phyloP scores from a whole-genome alignment of 2,888 invertebrate genomes.

The Cheilosia variabilis region DNA sequence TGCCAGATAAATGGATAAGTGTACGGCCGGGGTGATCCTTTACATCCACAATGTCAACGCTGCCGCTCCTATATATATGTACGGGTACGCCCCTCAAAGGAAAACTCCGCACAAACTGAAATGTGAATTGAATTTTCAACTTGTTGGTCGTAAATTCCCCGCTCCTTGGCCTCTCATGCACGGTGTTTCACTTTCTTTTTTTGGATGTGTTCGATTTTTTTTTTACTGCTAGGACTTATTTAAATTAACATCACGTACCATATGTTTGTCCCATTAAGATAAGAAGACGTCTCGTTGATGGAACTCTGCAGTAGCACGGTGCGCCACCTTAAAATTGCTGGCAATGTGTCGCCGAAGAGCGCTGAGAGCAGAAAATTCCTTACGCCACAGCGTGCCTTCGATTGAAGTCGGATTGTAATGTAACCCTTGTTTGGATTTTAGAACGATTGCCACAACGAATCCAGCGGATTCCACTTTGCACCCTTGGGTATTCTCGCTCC shows the following conservation, averaged over 20 bases:
- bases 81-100: neutral
- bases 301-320: constrained; percentile 28
- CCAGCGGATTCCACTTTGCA: constrained; percentile 26
- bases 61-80: neutral
- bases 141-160: constrained; percentile 68
- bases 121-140: constrained; percentile 75
- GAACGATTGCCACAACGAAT: constrained; percentile 68
- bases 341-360: constrained; percentile 57
- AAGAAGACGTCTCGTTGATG: constrained; percentile 61
- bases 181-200: constrained; percentile 8
- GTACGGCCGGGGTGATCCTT: constrained; percentile 56
- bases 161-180: constrained; percentile 16
- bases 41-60: constrained; percentile 60
- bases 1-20: constrained; percentile 74
- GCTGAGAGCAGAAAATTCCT: constrained; percentile 41
- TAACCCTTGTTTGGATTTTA: constrained; percentile 68
- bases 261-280: constrained; percentile 75
- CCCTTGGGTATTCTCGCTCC: neutral
- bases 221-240: constrained; percentile 52
- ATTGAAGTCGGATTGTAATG: constrained; percentile 64
- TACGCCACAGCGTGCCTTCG: constrained; percentile 32
- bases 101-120: constrained; percentile 58
- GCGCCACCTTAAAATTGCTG: constrained; percentile 56
- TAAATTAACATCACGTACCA: constrained; percentile 75
- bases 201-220: neutral